A percentile compares a stretch with the other conserved stretches of the same genome.
Conservation (phyloP, 1,140 invertebrate species). For the Rhopalosiphum padi region DNA sequence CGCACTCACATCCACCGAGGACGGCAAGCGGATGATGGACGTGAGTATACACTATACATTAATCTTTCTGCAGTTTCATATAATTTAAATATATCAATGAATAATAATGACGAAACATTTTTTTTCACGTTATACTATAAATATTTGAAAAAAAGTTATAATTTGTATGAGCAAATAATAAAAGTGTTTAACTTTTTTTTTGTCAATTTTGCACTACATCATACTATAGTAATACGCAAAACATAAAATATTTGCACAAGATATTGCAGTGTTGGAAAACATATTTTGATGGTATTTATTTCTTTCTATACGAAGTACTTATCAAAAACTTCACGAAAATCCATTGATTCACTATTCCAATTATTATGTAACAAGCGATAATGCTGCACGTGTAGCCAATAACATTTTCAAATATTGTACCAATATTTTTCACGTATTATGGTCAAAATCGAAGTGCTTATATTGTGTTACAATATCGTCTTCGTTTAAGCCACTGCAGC, state of each 20-base stretch:
- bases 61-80: not conserved
- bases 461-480: too few relatives aligned
- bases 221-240: not conserved
- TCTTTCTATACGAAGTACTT: not conserved
- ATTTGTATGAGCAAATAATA: not conserved
- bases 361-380: not conserved
- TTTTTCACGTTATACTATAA: not conserved
- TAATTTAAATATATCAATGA: not conserved
- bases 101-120: not conserved
- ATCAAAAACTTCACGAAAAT: not conserved
- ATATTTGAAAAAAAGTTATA: not conserved
- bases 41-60: slow-evolving; percentile 65
- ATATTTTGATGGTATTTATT: not conserved
- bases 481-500: not conserved
- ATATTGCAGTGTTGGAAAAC: too few relatives aligned
- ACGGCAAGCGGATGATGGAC: slow-evolving; percentile 76
- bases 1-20: slow-evolving; percentile 77
- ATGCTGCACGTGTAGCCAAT: not conserved
- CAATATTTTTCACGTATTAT: not conserved
- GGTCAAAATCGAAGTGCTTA: not conserved
- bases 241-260: too few relatives aligned
- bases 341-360: too few relatives aligned
- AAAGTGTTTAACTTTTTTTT: not conserved
- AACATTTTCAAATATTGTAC: not conserved
- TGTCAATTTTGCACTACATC: not conserved